Base-by-base conservation (phyloP, 2,797 vertebrate genomes). In the Lepus oiostolus region DNA sequence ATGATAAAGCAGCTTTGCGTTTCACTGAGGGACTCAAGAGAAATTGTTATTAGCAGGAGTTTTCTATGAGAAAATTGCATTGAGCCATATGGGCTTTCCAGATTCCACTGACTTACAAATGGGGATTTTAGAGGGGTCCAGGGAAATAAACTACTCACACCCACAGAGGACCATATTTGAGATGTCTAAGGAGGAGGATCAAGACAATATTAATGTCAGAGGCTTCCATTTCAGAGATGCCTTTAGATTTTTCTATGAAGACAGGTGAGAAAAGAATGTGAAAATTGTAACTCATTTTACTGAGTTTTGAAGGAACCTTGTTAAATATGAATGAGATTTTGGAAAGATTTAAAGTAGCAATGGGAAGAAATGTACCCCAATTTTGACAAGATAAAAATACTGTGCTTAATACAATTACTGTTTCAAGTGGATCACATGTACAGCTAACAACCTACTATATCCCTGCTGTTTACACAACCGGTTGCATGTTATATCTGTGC, bases 21-120 rank as follows among this genome's bases (percentile, higher is more conserved):
- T 65, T 96, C 88, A 93, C 84, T 30, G 35, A 60, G 52, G 90
- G 70, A 90, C 76, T 93, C 35, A n/a, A 42, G 26, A 96, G 35
- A 89, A 93, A 91, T 92, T 86, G 81, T 87, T 95, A 95, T 87
- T 93, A 95, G 77, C 72, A 81, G 72, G 85, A 86, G 24, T 92
- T 95, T 90, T 91, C 91, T 88, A 60, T 95, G 77, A 96, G 91
- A 96, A 97, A 92, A 95, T 95, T 96, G 63, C 80, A 28, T 58
- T 82, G 92, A 94, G 85, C 77, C 38, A 52, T 90, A 58, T 81
- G 72, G 85, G 65, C 35, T 95, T 85, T 93, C 68, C 47, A 85
- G 91, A 95, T 90, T 89, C 93, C 77, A 76, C 70, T 92, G 47
- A 62, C 54, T 92, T 90, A 81, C 76, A 90, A 93, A 96, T 68